Base-by-base conservation (phyloP, 2,888 invertebrate species). In the Periphyllus acericola region DNA sequence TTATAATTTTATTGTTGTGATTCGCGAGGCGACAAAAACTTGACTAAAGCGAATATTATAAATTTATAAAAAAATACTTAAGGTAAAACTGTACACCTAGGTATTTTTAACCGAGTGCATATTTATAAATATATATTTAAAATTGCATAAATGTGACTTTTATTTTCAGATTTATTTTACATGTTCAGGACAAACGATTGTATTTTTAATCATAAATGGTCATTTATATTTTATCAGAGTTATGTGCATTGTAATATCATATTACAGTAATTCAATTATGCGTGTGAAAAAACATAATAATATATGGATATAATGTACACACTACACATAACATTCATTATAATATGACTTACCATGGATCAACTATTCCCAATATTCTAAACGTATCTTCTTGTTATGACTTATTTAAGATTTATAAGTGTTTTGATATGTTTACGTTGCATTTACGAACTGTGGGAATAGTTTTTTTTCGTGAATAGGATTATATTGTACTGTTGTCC, bases 401-500 rank as follows among this genome's bases (percentile, higher is more conserved):
- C 72, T 74, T 55, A 25, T 83, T 52, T 29, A 34, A 83, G 55
- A 83, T 83, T 72, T 83, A 74, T 83, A 74, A 55, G 55, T 74
- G 55, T 82, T 82, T n/a, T 74, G 19, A 21, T 55, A 11, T 74
- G 74, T 9, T 19, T 72, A 55, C 83, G 72, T 55, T 74, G 83
- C 72, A 55, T 55, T 83, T 83, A 74, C 52, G 34, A 14, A 25
- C 55, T 36, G 83, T 83, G 83, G 55, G 83, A 83, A 83, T n/a
- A 52, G 14, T 36, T 83, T 74, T 71, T 82, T 55, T 74, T 68
- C 11, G 36, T 71, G 46, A 32, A 82, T 29, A 52, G 32, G n/a
- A n/a, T 72, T 60, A 21, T 60, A 55, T 60, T 60, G 11, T 46
- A 80, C n/a, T n/a, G n/a, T 72, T 82, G 72, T 74, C 36, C 4